phyloP scores from a whole-genome alignment of 2,797 vertebrate genomes.

The Champsocephalus esox region DNA sequence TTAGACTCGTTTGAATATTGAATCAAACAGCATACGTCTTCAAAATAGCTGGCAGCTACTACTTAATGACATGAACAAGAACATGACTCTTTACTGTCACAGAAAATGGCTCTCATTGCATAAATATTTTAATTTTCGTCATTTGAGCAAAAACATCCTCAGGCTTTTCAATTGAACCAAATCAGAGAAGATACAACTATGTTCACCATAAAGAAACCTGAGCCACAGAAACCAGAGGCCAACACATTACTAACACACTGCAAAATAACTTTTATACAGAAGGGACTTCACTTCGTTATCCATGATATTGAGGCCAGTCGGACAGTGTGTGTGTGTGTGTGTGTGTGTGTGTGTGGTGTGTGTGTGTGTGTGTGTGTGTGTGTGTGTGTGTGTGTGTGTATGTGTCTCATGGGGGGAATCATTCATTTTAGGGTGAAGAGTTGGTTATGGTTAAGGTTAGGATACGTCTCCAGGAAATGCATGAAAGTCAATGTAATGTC shows the following conservation, averaged over 20 bases:
- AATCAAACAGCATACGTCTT: constrained; percentile 3
- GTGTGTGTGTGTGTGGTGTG: no score
- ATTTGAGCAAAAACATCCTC: neutral
- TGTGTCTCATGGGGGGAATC: neutral
- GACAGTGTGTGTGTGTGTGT: neutral
- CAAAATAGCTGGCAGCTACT: constrained; percentile 26
- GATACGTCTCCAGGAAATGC: no score
- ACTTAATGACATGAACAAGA: constrained; percentile 20
- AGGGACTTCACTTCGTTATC: neutral
- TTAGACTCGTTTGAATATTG: constrained; percentile 12
- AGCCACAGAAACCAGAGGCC: neutral
- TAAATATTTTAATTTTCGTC: neutral
- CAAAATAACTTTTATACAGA: neutral
- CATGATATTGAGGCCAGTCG: neutral
- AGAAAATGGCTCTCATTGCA: constrained; percentile 13
- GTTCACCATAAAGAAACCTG: neutral
- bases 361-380: no score
- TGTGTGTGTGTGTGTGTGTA: neutral
- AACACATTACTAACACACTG: neutral
- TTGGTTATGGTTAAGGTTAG: no score
- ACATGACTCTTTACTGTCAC: neutral
- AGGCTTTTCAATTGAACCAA: neutral
- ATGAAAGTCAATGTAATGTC: no score
- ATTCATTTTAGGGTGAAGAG: no score
- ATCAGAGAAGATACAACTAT: neutral